Percentiles rank a stretch among this genome's conserved stretches.
phyloP scores from a whole-genome alignment of 2,888 invertebrate species.

The Cryptus viduatorius region DNA sequence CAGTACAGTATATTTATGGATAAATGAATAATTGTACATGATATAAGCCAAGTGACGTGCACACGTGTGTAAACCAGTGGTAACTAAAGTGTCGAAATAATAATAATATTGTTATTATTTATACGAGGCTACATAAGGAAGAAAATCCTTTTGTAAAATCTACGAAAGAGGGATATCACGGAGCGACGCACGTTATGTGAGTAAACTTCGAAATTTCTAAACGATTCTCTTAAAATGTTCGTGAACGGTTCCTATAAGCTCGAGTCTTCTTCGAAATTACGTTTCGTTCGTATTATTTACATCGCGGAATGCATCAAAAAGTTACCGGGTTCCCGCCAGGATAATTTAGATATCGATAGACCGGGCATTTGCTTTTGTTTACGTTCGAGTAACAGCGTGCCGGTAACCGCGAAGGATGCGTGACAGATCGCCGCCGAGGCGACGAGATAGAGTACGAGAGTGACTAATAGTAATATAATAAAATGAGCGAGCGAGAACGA shows the following conservation, averaged over 20 bases:
- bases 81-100: slow-evolving; percentile 70
- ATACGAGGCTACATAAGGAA: slow-evolving; percentile 47
- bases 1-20: slow-evolving; percentile 34
- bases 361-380: slow-evolving; percentile 72
- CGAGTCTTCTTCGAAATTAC: background rate
- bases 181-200: slow-evolving; percentile 77
- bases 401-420: slow-evolving; percentile 71
- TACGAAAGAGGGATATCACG: slow-evolving; percentile 72
- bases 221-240: background rate
- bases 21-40: slow-evolving; percentile 42
- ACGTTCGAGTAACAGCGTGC: slow-evolving; percentile 65
- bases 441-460: background rate
- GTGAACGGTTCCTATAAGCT: background rate
- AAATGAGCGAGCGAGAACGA: background rate
- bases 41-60: slow-evolving; percentile 71
- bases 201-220: slow-evolving; percentile 66
- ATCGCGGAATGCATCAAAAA: slow-evolving; percentile 33
- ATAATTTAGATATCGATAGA: slow-evolving; percentile 28
- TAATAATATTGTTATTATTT: slow-evolving; percentile 51
- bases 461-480: background rate
- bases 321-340: slow-evolving; percentile 21
- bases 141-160: slow-evolving; percentile 49
- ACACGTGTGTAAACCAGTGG: slow-evolving; percentile 74
- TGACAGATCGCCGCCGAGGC: slow-evolving; percentile 60
- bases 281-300: slow-evolving; percentile 9